phyloP scores from a whole-genome alignment of 2,797 vertebrate species.

The Myotis vivesi region DNA sequence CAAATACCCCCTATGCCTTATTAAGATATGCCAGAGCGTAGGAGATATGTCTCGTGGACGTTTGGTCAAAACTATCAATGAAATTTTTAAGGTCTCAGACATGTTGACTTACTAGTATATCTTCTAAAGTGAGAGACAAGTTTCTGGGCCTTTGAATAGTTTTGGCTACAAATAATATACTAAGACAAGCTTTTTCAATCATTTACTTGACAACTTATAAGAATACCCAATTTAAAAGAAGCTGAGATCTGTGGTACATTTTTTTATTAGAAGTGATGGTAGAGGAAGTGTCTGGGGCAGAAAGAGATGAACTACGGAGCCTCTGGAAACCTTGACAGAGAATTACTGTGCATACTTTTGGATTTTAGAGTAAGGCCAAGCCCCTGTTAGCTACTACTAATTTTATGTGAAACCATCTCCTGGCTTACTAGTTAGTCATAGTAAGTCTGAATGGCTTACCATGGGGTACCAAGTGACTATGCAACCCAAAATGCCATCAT shows the following conservation, averaged over 20 bases:
- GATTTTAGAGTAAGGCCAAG: background rate
- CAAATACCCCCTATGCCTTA: background rate
- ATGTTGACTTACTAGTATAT: background rate
- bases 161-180: background rate
- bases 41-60: background rate
- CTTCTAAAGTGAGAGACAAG: background rate
- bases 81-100: background rate
- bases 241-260: background rate
- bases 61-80: background rate
- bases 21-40: background rate
- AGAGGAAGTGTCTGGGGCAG: background rate
- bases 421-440: background rate
- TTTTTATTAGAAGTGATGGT: background rate
- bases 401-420: background rate
- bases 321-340: background rate
- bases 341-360: background rate
- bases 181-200: background rate
- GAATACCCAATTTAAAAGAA: background rate
- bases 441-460: background rate
- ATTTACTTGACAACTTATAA: background rate
- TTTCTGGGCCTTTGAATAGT: background rate
- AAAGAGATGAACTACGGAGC: background rate
- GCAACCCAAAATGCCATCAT: background rate
- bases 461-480: background rate
- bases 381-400: background rate